Percentiles rank a stretch among this genome's conserved stretches.
These are phyloP conservation scores for Rallus limicola DNA, from an alignment of 2,113 vertebrate genomes.

Conservation along the genomic window DNA sequence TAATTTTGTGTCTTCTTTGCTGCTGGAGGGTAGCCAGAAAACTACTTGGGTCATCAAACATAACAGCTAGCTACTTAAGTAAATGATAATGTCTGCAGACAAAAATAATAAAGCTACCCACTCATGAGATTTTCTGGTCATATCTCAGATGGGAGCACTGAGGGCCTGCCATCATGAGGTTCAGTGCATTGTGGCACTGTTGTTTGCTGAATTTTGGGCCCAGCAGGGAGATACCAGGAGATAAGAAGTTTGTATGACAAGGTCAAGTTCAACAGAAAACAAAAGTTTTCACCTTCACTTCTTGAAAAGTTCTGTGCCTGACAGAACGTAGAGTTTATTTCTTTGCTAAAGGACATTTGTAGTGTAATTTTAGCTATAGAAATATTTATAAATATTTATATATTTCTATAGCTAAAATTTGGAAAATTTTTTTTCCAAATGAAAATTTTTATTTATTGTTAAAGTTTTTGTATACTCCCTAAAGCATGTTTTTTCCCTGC, in stretches of 20 bases:
- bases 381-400: too few relatives aligned
- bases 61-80: conserved; percentile 23
- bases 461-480: not conserved
- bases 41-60: conserved; percentile 42
- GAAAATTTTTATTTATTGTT: not conserved
- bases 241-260: not conserved
- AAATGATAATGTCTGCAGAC: not conserved
- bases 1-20: conserved; percentile 18
- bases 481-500: not conserved
- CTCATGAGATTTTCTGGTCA: not conserved
- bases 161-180: not conserved
- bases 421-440: not conserved
- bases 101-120: not conserved
- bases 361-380: not conserved
- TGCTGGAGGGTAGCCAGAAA: conserved; percentile 24
- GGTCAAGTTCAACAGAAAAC: not conserved
- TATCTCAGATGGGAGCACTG: not conserved
- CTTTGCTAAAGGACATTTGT: not conserved
- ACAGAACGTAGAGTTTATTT: not conserved
- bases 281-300: not conserved
- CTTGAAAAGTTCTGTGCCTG: not conserved
- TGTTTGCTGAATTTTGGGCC: not conserved
- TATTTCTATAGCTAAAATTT: too few relatives aligned
- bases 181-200: not conserved
- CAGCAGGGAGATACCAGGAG: not conserved